phyloP scores from a whole-genome alignment of 1,140 invertebrate genomes.

The Kradibia gibbosae region DNA sequence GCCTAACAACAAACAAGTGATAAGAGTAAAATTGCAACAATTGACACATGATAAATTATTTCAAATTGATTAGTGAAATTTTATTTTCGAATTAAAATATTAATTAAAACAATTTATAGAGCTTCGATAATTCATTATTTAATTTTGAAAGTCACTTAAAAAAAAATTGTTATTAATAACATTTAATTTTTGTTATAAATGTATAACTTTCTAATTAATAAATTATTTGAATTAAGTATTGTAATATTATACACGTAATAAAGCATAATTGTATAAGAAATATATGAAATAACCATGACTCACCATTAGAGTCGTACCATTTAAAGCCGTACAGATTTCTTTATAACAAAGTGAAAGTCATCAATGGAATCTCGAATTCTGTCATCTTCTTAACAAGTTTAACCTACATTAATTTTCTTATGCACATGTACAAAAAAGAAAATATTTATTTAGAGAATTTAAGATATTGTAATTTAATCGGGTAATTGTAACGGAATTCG shows the following conservation, averaged over 20 bases:
- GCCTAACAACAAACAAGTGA: too few species aligned
- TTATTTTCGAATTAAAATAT: not conserved
- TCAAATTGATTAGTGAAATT: conserved; percentile 8
- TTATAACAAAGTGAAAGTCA: conserved; percentile 44
- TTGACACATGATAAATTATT: too few species aligned
- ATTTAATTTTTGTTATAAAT: conserved; percentile 18
- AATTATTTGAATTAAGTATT: conserved; percentile 25
- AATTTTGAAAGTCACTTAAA: conserved; percentile 10
- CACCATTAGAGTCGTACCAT: conserved; percentile 44
- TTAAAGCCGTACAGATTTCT: conserved; percentile 31
- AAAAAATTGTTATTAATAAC: conserved; percentile 15
- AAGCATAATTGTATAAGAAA: conserved; percentile 66
- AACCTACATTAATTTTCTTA: conserved; percentile 8
- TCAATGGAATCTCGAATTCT: conserved; percentile 4
- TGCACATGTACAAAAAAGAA: conserved; percentile 4
- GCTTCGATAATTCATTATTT: not conserved
- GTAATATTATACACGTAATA: conserved; percentile 69
- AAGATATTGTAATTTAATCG: not conserved
- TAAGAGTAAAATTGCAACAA: too few species aligned
- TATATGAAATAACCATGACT: conserved; percentile 60
- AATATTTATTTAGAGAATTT: not conserved
- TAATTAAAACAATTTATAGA: conserved; percentile 16
- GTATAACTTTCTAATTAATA: conserved; percentile 36
- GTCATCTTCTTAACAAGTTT: not conserved
- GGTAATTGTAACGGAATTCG: not conserved